phyloP scores from a whole-genome alignment of 92 coral and sea anemone species.

The Parazoanthus swiftii region DNA sequence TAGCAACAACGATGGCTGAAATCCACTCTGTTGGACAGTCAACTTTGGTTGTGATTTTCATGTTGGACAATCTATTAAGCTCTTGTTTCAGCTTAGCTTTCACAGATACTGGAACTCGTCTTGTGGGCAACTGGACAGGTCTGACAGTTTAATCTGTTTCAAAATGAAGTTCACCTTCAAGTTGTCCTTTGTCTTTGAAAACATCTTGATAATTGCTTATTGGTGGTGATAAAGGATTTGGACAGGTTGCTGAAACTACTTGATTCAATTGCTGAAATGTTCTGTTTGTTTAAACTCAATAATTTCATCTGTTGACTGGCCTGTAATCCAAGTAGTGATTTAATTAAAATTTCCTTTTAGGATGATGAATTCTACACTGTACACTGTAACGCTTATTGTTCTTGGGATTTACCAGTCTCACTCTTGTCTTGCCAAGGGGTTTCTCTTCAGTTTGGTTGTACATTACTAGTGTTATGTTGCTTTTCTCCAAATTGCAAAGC shows the following conservation, averaged over 20 bases:
- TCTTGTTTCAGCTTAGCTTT: slow-evolving; percentile 44
- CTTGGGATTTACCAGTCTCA: slow-evolving; percentile 49
- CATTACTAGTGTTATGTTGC: slow-evolving; percentile 42
- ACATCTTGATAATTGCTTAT: slow-evolving; percentile 21
- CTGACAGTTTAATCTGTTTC: slow-evolving; percentile 40
- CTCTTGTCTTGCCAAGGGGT: slow-evolving; percentile 54
- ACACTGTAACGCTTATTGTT: slow-evolving; percentile 59
- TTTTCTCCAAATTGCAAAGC: slow-evolving; percentile 24
- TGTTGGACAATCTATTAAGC: slow-evolving; percentile 35
- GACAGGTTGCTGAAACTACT: neutral
- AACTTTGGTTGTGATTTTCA: slow-evolving; percentile 48
- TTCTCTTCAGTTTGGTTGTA: slow-evolving; percentile 55
- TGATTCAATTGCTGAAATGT: slow-evolving; percentile 47
- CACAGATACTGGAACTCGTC: slow-evolving; percentile 46
- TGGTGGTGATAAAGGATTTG: slow-evolving; percentile 14
- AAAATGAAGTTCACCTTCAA: slow-evolving; percentile 45
- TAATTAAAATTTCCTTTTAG: slow-evolving; percentile 41
- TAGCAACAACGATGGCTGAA: slow-evolving; percentile 56
- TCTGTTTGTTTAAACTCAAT: slow-evolving; percentile 41
- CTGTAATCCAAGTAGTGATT: slow-evolving; percentile 47
- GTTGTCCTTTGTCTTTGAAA: slow-evolving; percentile 39
- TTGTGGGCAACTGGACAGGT: slow-evolving; percentile 47
- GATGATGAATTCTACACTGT: slow-evolving; percentile 56
- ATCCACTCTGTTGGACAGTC: slow-evolving; percentile 61
- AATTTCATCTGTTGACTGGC: slow-evolving; percentile 55